Percentiles rank a stretch among this genome's conserved stretches.
Evolutionary conservation across 2,797 vertebrate species (phyloP).

Genomic region (Pseudochirops cupreus): DNA sequence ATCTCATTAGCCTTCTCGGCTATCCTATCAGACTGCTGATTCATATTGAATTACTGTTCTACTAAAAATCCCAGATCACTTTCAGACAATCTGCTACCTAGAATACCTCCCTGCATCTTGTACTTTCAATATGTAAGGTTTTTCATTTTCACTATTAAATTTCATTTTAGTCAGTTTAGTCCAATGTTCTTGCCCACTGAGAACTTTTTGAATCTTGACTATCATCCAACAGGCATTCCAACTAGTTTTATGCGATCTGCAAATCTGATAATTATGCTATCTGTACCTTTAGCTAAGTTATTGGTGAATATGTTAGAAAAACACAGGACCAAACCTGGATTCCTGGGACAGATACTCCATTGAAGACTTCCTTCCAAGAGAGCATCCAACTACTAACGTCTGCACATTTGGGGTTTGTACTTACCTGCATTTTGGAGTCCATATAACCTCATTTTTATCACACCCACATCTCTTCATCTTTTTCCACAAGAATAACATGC

Average conservation of each 20-base stretch:
- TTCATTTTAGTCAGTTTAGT: background rate
- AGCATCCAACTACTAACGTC: background rate
- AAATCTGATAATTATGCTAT: background rate
- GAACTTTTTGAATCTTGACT: background rate
- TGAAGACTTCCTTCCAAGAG: background rate
- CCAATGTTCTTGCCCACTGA: background rate
- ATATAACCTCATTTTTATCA: background rate
- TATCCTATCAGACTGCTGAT: background rate
- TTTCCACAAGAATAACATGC: background rate
- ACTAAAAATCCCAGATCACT: background rate
- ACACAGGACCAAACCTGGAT: background rate
- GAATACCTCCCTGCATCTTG: background rate
- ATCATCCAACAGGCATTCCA: background rate
- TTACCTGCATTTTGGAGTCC: background rate
- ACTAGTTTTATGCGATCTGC: background rate
- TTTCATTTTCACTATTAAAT: background rate
- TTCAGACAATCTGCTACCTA: background rate
- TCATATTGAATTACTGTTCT: background rate
- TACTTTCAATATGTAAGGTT: background rate
- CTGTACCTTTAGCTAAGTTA: background rate
- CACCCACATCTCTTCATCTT: background rate
- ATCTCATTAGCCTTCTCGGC: background rate
- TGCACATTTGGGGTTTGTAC: background rate
- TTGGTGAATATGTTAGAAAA: background rate
- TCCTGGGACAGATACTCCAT: background rate